Conservation (phyloP, 2,113 vertebrate species). For the Mionectes macconnelli region DNA sequence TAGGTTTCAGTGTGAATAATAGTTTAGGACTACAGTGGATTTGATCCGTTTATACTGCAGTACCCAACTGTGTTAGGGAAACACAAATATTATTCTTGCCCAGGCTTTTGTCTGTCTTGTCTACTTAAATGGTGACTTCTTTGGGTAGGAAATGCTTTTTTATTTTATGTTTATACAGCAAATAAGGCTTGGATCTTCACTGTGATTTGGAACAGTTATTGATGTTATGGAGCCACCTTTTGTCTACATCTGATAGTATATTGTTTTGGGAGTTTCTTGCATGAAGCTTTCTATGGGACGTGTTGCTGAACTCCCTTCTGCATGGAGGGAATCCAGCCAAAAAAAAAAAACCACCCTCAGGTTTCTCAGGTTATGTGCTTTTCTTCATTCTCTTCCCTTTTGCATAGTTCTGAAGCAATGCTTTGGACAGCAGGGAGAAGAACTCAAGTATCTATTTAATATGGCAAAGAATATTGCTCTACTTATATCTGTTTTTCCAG, state of each 20-base stretch:
- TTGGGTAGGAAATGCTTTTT: background rate
- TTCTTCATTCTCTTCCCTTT: background rate
- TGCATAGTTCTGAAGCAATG: background rate
- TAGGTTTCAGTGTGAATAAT: background rate
- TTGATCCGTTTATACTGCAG: background rate
- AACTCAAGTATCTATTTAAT: background rate
- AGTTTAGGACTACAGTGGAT: background rate
- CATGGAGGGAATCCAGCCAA: background rate
- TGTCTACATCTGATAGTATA: background rate
- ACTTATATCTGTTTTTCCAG: background rate
- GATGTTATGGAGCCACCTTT: background rate
- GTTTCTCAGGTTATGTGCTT: background rate
- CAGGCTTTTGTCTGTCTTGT: conserved; percentile 12
- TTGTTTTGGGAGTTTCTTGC: background rate
- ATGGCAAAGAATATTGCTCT: background rate
- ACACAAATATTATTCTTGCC: conserved; percentile 16
- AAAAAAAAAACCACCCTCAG: background rate
- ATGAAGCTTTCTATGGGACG: rapidly evolving
- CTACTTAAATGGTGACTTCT: background rate
- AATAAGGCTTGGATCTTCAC: background rate
- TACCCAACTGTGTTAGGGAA: background rate
- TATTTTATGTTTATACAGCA: background rate
- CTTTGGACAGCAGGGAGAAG: background rate
- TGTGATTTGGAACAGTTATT: background rate
- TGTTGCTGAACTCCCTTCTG: background rate